Percentiles rank a stretch among this genome's conserved stretches.
These are phyloP conservation scores for Picus viridis DNA, from an alignment of 2,797 vertebrate genomes.

Conservation along the genomic window DNA sequence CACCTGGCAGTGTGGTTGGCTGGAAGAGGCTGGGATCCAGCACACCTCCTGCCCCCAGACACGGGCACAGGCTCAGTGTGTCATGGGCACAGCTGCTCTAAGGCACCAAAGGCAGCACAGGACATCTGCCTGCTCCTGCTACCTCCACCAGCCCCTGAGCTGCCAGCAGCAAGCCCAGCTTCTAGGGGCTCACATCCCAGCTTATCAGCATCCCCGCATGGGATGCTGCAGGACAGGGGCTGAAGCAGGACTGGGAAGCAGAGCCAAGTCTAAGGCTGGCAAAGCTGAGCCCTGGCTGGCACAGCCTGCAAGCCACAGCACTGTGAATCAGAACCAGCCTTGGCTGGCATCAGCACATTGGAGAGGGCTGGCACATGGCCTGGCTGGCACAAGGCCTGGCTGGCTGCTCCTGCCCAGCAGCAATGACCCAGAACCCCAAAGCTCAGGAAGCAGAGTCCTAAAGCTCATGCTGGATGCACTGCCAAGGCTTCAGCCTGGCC, in stretches of 20 bases:
- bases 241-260: not conserved
- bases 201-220: not conserved
- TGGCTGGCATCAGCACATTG: fast-evolving
- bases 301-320: not conserved
- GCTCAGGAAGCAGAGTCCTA: not conserved
- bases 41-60: not conserved
- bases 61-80: not conserved
- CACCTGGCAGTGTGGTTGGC: not conserved
- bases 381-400: not conserved
- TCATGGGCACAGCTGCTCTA: fast-evolving
- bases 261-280: not conserved
- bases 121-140: not conserved
- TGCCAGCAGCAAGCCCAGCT: not conserved
- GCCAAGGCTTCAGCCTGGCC: not conserved
- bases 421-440: not conserved
- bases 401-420: not conserved
- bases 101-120: not conserved
- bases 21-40: not conserved
- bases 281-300: not conserved
- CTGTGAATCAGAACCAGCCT: not conserved
- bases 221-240: not conserved
- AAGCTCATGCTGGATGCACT: not conserved
- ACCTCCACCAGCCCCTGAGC: fast-evolving
- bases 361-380: not conserved
- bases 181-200: not conserved